Conservation (phyloP, 2,797 vertebrate genomes). For the Gallinago nigripennis region DNA sequence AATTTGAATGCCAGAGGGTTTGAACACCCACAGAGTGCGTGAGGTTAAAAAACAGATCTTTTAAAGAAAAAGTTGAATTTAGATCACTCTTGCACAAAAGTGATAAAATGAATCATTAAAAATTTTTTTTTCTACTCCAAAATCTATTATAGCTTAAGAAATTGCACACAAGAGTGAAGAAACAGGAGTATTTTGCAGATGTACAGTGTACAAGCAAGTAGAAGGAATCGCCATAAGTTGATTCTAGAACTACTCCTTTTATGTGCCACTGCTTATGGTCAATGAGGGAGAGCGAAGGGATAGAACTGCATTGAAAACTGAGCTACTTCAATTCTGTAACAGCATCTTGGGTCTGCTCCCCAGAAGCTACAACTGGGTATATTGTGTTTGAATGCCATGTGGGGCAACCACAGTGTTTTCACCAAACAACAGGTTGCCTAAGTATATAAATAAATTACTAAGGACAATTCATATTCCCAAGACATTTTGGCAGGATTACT, state of each 20-base stretch:
- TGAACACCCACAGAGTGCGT: neutral
- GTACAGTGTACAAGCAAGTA: neutral
- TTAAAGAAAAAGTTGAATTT: neutral
- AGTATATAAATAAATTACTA: neutral
- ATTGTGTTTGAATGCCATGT: accelerated
- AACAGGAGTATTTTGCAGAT: neutral
- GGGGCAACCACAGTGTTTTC: neutral
- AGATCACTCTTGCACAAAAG: neutral
- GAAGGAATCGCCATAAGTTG: neutral
- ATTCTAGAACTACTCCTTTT: neutral
- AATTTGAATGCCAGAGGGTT: neutral
- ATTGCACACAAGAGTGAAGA: neutral
- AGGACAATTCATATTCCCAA: neutral
- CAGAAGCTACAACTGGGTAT: neutral
- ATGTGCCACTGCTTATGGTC: neutral
- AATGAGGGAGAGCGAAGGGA: neutral
- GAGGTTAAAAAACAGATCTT: neutral
- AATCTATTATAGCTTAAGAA: neutral
- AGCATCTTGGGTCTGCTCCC: neutral
- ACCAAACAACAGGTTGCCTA: neutral
- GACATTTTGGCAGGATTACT: neutral
- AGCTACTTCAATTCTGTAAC: neutral
- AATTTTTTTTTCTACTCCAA: neutral
- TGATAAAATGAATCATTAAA: neutral
- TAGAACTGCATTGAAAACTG: neutral